Percentiles rank a stretch among this genome's conserved stretches.
Evolutionary conservation across 92 coral and sea anemone species (phyloP).

Genomic region (Plumapathes pennacea): DNA sequence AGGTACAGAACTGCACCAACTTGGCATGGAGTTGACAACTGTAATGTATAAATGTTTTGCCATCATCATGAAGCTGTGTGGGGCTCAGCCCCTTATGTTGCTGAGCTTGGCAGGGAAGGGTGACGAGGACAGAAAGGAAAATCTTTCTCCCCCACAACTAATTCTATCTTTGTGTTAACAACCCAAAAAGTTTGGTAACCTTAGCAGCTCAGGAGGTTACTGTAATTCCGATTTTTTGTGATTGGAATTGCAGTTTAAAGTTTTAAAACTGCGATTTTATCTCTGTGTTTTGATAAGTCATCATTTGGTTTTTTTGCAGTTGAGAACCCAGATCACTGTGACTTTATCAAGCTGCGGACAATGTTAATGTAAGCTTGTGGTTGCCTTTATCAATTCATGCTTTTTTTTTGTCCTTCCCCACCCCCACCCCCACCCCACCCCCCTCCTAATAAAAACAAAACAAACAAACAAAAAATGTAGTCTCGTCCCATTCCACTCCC

Average conservation of each 20-base stretch:
- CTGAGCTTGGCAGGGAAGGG: too few relatives aligned
- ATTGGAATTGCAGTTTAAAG: background rate
- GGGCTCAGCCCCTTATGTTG: too few relatives aligned
- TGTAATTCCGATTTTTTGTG: background rate
- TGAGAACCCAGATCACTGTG: slow-evolving; percentile 99
- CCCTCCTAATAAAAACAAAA: too few relatives aligned
- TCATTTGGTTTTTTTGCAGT: slow-evolving; percentile 49
- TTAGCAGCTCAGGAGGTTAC: too few relatives aligned
- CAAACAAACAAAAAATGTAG: too few relatives aligned
- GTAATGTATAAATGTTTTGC: background rate
- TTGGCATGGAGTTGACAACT: background rate
- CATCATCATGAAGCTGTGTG: background rate
- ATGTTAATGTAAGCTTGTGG: slow-evolving; percentile 85
- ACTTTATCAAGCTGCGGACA: slow-evolving; percentile 86
- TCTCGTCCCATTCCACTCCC: too few relatives aligned
- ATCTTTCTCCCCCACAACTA: too few relatives aligned
- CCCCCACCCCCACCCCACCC: too few relatives aligned
- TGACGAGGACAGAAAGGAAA: too few relatives aligned
- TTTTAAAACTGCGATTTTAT: background rate
- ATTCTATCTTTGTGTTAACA: too few relatives aligned
- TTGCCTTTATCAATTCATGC: background rate
- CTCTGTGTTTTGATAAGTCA: background rate
- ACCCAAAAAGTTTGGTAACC: too few relatives aligned
- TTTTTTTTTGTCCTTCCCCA: background rate
- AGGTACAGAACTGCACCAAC: slow-evolving; percentile 61